Percentiles rank a stretch among this genome's conserved stretches.
Conservation (phyloP, 2,113 vertebrate species). For the Mesoclemmys tuberculata region DNA sequence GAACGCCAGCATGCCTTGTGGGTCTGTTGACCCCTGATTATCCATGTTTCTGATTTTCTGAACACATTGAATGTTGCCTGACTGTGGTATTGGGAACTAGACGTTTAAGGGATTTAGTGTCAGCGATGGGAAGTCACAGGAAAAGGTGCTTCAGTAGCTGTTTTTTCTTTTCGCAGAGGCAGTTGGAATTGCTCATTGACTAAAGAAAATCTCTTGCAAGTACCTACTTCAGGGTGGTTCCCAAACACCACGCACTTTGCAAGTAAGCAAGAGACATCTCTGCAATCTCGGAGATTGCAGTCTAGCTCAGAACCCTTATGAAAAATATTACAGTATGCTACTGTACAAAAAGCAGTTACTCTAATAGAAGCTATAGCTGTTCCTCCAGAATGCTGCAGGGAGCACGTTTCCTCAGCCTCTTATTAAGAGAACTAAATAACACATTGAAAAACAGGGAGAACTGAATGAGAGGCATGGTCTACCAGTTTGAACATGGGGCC, state of each 20-base stretch:
- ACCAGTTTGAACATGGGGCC: background rate
- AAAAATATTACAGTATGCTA: rapidly evolving
- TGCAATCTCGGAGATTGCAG: background rate
- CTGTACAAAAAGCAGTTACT: background rate
- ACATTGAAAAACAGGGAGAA: background rate
- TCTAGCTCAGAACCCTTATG: background rate
- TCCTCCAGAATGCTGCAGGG: background rate
- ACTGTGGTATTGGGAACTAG: rapidly evolving
- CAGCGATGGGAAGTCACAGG: background rate
- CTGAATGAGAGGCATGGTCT: background rate
- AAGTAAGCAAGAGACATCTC: rapidly evolving
- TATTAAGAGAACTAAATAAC: background rate
- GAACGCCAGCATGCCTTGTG: background rate
- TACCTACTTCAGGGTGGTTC: background rate
- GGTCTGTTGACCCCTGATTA: background rate
- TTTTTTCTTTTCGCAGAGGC: background rate
- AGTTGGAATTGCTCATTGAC: background rate
- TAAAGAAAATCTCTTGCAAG: background rate
- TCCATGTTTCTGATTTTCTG: background rate
- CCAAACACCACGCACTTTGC: background rate
- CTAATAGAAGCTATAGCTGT: background rate
- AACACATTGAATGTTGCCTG: background rate
- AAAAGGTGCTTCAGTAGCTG: background rate
- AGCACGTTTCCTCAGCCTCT: background rate
- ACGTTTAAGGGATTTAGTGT: background rate